Evolutionary conservation across 2,797 vertebrate species (phyloP).

Genomic region (Carapus acus): DNA sequence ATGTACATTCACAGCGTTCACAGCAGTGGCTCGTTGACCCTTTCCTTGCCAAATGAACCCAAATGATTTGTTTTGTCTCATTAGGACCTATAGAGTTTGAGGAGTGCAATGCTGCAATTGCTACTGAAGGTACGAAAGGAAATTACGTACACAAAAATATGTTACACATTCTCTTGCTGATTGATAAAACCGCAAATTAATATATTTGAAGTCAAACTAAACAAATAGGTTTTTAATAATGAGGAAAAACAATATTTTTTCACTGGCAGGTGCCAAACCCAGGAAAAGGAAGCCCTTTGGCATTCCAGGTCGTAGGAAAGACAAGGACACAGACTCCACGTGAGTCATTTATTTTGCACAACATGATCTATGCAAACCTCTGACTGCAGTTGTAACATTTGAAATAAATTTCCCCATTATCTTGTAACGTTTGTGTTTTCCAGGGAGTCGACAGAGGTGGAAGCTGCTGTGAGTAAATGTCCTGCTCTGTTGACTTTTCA

Average conservation of each 20-base stretch:
- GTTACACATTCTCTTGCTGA: too few species aligned
- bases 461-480: constrained; percentile 85
- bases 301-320: constrained; percentile 89
- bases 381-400: neutral
- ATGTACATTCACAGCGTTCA: constrained; percentile 54
- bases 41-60: constrained; percentile 55
- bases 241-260: constrained; percentile 28
- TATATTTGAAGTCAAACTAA: too few species aligned
- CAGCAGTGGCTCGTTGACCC: constrained; percentile 49
- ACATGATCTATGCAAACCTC: neutral
- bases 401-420: constrained; percentile 10
- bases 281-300: constrained; percentile 89
- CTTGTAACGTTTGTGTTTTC: constrained; percentile 30
- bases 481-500: too few species aligned
- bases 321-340: constrained; percentile 94
- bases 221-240: too few species aligned
- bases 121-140: constrained; percentile 81
- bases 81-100: constrained; percentile 95
- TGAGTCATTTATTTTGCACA: constrained; percentile 62
- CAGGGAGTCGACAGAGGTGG: constrained; percentile 92
- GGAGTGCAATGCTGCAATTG: constrained; percentile 87
- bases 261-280: constrained; percentile 82
- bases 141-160: neutral
- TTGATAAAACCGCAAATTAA: too few species aligned
- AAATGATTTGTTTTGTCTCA: constrained; percentile 50